These are phyloP conservation scores for Aplodontia rufa DNA, from an alignment of 2,113 vertebrate genomes.

Conservation along the genomic window DNA sequence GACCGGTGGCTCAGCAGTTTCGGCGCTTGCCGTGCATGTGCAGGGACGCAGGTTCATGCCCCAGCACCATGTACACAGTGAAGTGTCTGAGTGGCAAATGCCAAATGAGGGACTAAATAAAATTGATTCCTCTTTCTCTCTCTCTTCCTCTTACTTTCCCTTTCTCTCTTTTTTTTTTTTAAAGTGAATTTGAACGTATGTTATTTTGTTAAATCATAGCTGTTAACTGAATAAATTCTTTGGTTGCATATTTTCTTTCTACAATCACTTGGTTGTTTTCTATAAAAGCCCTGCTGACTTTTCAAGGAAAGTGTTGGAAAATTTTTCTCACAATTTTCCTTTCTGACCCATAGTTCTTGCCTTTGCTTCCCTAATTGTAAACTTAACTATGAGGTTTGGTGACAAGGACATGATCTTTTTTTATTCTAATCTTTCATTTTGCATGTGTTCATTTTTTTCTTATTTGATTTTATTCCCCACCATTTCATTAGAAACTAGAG, in stretches of 20 bases:
- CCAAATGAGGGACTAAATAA: too few species aligned
- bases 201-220: conserved; percentile 58
- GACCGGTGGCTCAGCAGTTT: too few species aligned
- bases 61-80: too few species aligned
- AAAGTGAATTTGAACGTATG: conserved; percentile 22
- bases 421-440: not conserved
- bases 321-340: conserved; percentile 41
- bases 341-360: not conserved
- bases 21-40: too few species aligned
- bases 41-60: too few species aligned
- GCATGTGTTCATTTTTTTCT: not conserved
- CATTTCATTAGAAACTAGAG: not conserved
- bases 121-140: too few species aligned
- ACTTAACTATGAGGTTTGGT: not conserved
- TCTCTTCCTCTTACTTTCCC: too few species aligned
- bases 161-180: too few species aligned
- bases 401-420: not conserved
- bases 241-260: conserved; percentile 51
- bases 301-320: conserved; percentile 20
- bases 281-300: conserved; percentile 52
- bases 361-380: not conserved
- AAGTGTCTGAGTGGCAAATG: too few species aligned
- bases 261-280: conserved; percentile 49
- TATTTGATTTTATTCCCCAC: not conserved
- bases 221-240: conserved; percentile 43